phyloP scores from a whole-genome alignment of 2,888 invertebrate species.

The Heteromyza rotundicornis region DNA sequence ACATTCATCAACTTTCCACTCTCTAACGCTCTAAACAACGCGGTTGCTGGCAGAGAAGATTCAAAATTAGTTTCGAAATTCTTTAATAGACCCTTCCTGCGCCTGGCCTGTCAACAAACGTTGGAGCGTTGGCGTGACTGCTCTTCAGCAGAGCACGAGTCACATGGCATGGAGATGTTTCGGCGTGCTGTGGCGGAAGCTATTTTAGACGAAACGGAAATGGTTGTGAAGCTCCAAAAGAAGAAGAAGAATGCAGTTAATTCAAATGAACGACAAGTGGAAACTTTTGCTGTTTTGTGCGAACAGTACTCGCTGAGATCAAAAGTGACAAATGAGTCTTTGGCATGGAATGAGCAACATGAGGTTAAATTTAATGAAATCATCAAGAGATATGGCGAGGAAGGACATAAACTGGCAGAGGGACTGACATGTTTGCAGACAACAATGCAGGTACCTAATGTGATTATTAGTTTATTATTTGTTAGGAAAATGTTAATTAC shows the following conservation, averaged over 20 bases:
- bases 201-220: conserved; percentile 65
- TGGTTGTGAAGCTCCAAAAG: conserved; percentile 30
- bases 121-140: conserved; percentile 65
- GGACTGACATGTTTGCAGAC: conserved; percentile 62
- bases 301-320: conserved; percentile 39
- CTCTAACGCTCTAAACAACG: conserved; percentile 64
- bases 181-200: conserved; percentile 71
- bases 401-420: conserved; percentile 54
- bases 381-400: conserved; percentile 33
- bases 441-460: conserved; percentile 64
- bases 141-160: conserved; percentile 61
- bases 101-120: conserved; percentile 75
- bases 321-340: conserved; percentile 22
- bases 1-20: conserved; percentile 74
- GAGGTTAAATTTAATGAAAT: conserved; percentile 37
- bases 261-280: not conserved
- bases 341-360: conserved; percentile 43
- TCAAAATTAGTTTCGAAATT: conserved; percentile 26
- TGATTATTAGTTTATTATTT: too few relatives aligned
- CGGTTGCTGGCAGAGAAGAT: conserved; percentile 43
- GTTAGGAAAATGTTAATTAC: too few relatives aligned
- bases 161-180: conserved; percentile 64
- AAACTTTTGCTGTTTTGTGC: conserved; percentile 34
- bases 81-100: conserved; percentile 72
- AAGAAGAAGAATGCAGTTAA: not conserved